Evolutionary conservation across 2,113 vertebrate species (phyloP).

Genomic region (Chionis minor): DNA sequence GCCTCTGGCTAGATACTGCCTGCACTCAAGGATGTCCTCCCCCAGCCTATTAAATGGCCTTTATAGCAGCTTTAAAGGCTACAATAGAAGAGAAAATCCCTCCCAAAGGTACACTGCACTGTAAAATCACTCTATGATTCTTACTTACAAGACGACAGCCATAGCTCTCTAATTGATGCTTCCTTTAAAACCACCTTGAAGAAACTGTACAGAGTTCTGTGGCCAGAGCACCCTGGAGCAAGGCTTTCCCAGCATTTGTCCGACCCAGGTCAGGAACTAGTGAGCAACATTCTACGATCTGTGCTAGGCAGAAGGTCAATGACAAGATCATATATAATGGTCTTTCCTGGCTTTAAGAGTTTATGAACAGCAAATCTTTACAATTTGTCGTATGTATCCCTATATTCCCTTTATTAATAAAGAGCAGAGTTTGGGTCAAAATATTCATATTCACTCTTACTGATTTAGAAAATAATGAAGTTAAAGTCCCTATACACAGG

Average conservation of each 20-base stretch:
- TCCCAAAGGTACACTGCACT: background rate
- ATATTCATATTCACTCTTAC: background rate
- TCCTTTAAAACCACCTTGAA: constrained; percentile 27
- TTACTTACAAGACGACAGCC: background rate
- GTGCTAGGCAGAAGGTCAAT: background rate
- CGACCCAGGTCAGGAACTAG: background rate
- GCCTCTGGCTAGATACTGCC: background rate
- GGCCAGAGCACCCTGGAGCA: background rate
- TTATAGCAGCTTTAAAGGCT: constrained; percentile 15
- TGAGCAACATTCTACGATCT: background rate
- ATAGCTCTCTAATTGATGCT: background rate
- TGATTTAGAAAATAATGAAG: background rate
- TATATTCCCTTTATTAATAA: background rate
- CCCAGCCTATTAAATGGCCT: background rate
- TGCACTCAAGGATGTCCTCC: constrained; percentile 4
- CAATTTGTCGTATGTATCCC: background rate
- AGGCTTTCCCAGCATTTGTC: background rate
- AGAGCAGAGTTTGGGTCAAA: background rate
- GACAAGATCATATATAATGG: background rate
- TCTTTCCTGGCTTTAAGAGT: background rate
- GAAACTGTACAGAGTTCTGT: background rate
- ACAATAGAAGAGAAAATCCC: constrained; percentile 4
- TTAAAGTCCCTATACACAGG: background rate
- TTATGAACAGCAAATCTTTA: background rate
- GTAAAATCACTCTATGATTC: constrained; percentile 43